Evolutionary conservation across 1,140 invertebrate genomes (phyloP), one percentile per base, ranked within the genome.

Genomic region (Drosophila pectinifera): DNA sequence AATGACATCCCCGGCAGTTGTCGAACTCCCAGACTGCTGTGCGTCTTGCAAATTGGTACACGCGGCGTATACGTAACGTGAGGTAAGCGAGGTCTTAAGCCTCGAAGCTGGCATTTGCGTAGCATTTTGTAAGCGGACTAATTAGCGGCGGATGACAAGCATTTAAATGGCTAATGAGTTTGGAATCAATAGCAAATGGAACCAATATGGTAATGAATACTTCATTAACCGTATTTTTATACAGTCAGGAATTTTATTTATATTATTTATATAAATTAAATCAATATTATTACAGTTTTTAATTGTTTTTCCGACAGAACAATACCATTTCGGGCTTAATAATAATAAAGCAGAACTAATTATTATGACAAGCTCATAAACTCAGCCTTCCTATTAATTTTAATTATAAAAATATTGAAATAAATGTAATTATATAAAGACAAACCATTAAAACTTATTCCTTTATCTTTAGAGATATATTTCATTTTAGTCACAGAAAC

Each of bases 41-140:
- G 41, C 14, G 41, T 68, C 31, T 45, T 68, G 13, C 38, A 61
- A 73, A 58, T 43, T 28, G 53, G 43, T 18, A 26, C 36, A 49
- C 69, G 22, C 22, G 10, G 68, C 69, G 69, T 73, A 73, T 73
- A 45, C 39, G 61, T 54, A 65, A 54, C 20, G n/a, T 13, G 38
- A 39, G 39, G 26, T 31, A 67, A 24, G 20, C 22, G 14, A 31
- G 18, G 8, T n/a, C 26, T 18, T n/a, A 45, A 42, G 46, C 34
- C 58, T 18, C 24, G 7, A 46, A 56, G 20, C 14, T 31, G 3
- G 5, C 31, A 20, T 13, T 41, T 56, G 16, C 13, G 14, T 8
- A 34, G 13, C 10, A 24, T 34, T 36, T 20, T 13, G 28, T 31
- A 31, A 59, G 42, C 28, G 10, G 2, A 31, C 56, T 46, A 36